Percentiles rank a stretch among this genome's conserved stretches.
These are phyloP conservation scores for Tromatobia lineatoria DNA, from an alignment of 2,888 invertebrate species.

Conservation along the genomic window DNA sequence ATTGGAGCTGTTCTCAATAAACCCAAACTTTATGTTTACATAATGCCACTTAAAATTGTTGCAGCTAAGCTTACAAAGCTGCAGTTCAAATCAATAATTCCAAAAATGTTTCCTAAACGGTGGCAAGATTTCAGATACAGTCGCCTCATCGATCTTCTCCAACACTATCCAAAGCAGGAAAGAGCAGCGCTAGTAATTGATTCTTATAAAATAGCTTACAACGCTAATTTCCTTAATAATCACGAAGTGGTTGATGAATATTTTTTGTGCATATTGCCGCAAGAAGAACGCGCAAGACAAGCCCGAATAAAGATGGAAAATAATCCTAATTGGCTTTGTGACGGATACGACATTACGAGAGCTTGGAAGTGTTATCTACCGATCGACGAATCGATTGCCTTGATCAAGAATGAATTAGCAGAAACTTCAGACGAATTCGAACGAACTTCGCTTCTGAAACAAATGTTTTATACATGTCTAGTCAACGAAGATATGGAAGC, in stretches of 20 bases:
- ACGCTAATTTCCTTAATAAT: slow-evolving; percentile 67
- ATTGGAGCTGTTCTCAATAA: slow-evolving; percentile 70
- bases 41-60: slow-evolving; percentile 75
- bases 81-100: slow-evolving; percentile 75
- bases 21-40: slow-evolving; percentile 69
- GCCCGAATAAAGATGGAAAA: slow-evolving; percentile 74
- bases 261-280: slow-evolving; percentile 74
- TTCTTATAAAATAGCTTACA: slow-evolving; percentile 75
- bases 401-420: slow-evolving; percentile 74
- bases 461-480: slow-evolving; percentile 79
- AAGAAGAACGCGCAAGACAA: slow-evolving; percentile 73
- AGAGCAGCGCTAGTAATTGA: slow-evolving; percentile 68
- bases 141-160: slow-evolving; percentile 66
- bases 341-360: not conserved
- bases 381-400: slow-evolving; percentile 71
- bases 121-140: slow-evolving; percentile 51
- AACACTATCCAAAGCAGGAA: slow-evolving; percentile 73
- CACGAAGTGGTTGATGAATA: slow-evolving; percentile 58
- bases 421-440: slow-evolving; percentile 58
- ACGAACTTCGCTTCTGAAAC: slow-evolving; percentile 70
- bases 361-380: slow-evolving; percentile 79
- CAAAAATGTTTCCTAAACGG: slow-evolving; percentile 70
- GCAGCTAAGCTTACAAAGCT: slow-evolving; percentile 57
- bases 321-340: slow-evolving; percentile 16
- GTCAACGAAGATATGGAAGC: slow-evolving; percentile 78